phyloP scores from a whole-genome alignment of 2,797 vertebrate genomes.

The Acanthurus tractus region DNA sequence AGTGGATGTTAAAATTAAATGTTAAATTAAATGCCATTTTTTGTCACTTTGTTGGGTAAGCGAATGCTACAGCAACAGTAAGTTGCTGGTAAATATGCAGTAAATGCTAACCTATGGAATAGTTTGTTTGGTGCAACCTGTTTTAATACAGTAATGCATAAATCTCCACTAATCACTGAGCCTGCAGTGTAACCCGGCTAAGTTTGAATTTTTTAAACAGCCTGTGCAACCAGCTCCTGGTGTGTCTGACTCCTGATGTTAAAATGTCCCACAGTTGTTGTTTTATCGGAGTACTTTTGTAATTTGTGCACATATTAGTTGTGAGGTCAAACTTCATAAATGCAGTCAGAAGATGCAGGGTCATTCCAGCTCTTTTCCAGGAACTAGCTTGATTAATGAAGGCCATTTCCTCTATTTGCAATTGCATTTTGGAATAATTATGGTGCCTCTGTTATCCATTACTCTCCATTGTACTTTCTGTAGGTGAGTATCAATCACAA shows the following conservation, averaged over 20 bases:
- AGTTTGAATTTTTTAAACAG: neutral
- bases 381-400: conserved; percentile 27
- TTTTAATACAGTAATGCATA: too few species aligned
- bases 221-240: neutral
- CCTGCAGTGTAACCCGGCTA: too few species aligned
- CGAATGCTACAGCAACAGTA: too few species aligned
- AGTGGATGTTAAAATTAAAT: too few species aligned
- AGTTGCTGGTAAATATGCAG: too few species aligned
- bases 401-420: conserved; percentile 14
- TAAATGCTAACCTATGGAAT: too few species aligned
- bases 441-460: conserved; percentile 34
- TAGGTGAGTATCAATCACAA: conserved; percentile 13
- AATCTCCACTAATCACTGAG: too few species aligned
- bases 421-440: conserved; percentile 23
- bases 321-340: conserved; percentile 12
- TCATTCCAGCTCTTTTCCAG: neutral
- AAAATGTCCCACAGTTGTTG: neutral
- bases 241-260: too few species aligned
- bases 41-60: too few species aligned
- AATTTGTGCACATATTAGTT: neutral
- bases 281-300: neutral
- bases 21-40: too few species aligned
- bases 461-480: conserved; percentile 4
- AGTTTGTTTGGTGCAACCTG: too few species aligned
- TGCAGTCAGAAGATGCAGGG: neutral